A percentile compares a stretch with the other conserved stretches of the same genome.
Evolutionary conservation across 1,140 invertebrate species (phyloP).

Genomic region (Drosophila murphyi): DNA sequence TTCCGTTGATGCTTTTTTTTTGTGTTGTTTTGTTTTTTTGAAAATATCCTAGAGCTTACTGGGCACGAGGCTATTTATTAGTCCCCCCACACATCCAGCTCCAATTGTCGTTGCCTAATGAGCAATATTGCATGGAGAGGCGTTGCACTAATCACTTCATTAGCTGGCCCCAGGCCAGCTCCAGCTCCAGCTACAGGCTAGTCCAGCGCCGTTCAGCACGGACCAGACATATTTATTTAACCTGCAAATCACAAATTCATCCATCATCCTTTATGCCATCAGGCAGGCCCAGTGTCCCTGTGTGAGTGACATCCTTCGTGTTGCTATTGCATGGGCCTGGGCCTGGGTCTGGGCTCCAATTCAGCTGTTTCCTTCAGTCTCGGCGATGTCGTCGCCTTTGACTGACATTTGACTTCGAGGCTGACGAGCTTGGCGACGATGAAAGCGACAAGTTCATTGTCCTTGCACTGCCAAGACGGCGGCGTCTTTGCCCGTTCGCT

Average conservation of each 20-base stretch:
- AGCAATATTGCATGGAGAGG: constrained; percentile 69
- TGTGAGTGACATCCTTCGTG: constrained; percentile 61
- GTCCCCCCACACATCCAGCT: neutral
- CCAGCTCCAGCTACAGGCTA: constrained; percentile 9
- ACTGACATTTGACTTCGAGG: constrained; percentile 79
- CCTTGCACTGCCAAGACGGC: constrained; percentile 56
- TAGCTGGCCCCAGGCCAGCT: constrained; percentile 44
- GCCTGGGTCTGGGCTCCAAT: neutral
- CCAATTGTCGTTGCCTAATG: constrained; percentile 39
- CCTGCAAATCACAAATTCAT: constrained; percentile 83
- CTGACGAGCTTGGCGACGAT: constrained; percentile 74
- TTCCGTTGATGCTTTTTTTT: constrained; percentile 25
- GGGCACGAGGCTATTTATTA: constrained; percentile 62
- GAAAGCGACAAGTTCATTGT: constrained; percentile 82
- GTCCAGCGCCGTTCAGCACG: neutral
- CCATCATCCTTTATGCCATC: constrained; percentile 74
- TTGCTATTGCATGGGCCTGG: neutral
- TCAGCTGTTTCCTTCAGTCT: constrained; percentile 33
- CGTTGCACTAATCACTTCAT: constrained; percentile 83
- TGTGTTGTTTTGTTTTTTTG: constrained; percentile 6
- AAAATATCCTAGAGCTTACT: constrained; percentile 34
- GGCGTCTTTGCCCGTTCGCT: neutral
- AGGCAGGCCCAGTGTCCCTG: constrained; percentile 27
- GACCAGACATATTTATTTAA: constrained; percentile 74
- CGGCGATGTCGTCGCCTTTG: constrained; percentile 61